A percentile compares a stretch with the other conserved stretches of the same genome.
Conservation (phyloP, 2,797 vertebrate species). For the Callimico goeldii region DNA sequence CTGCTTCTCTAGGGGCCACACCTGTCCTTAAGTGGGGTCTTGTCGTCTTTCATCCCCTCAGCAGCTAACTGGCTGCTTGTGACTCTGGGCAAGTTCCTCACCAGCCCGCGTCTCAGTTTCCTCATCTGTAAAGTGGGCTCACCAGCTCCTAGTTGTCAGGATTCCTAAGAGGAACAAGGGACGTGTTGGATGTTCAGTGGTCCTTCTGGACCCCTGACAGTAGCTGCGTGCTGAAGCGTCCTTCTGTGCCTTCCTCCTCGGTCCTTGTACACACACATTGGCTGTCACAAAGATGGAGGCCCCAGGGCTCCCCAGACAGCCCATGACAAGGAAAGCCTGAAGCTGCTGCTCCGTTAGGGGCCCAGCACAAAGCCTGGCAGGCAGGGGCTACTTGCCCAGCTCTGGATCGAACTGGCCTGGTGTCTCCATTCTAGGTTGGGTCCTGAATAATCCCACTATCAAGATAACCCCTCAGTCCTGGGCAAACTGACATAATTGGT, state of each 20-base stretch:
- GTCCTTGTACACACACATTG: neutral
- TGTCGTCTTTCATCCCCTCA: neutral
- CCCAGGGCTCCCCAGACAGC: no score
- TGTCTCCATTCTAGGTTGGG: neutral
- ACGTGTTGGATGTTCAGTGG: neutral
- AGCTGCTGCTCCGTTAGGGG: neutral
- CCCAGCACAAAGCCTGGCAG: neutral
- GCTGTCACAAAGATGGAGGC: neutral
- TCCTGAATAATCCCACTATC: neutral
- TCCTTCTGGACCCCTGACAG: neutral
- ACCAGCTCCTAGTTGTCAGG: neutral
- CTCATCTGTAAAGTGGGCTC: conserved; percentile 29
- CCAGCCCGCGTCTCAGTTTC: neutral
- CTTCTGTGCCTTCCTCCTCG: neutral
- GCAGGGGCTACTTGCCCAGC: fast-evolving
- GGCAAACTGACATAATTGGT: neutral
- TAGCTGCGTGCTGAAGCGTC: neutral
- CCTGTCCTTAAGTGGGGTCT: neutral
- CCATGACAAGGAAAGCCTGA: neutral
- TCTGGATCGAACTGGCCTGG: neutral
- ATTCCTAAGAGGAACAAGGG: neutral
- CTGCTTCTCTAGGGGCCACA: neutral
- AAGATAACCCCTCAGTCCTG: neutral
- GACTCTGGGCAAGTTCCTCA: neutral
- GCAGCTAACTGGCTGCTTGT: neutral